Percentiles rank a stretch among this genome's conserved stretches.
phyloP scores from a whole-genome alignment of 2,888 invertebrate species.

The Notocelia uddmanniana region DNA sequence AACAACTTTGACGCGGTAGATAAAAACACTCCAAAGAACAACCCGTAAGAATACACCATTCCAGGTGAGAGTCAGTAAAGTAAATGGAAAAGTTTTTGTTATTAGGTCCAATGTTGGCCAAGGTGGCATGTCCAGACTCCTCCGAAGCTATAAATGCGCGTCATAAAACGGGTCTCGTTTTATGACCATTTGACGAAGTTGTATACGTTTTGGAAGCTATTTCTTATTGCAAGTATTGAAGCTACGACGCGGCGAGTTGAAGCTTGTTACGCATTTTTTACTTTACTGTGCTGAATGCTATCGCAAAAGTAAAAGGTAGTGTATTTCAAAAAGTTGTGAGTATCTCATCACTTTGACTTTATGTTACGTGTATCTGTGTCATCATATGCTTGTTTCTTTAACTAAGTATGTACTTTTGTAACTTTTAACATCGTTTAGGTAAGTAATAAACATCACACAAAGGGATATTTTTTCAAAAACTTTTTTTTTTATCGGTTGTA shows the following conservation, averaged over 20 bases:
- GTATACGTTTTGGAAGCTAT: constrained; percentile 81
- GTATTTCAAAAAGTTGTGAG: neutral
- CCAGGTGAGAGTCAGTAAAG: constrained; percentile 24
- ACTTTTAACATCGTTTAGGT: neutral
- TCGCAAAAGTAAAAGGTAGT: neutral
- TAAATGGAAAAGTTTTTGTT: constrained; percentile 49
- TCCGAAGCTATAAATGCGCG: constrained; percentile 81
- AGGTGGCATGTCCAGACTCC: constrained; percentile 72
- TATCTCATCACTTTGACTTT: neutral
- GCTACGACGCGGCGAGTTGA: constrained; percentile 4
- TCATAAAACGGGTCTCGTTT: constrained; percentile 83
- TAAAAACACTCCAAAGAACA: constrained; percentile 3
- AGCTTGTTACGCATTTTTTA: constrained; percentile 28
- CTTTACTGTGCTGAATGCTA: constrained; percentile 13
- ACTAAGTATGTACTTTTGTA: neutral
- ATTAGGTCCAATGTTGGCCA: constrained; percentile 57
- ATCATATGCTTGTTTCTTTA: neutral
- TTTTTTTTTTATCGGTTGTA: neutral
- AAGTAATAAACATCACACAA: too few relatives aligned
- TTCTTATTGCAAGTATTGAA: constrained; percentile 66
- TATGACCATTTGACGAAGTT: constrained; percentile 84
- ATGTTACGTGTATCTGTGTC: neutral
- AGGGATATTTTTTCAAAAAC: neutral
- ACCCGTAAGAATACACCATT: constrained; percentile 29
- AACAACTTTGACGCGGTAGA: constrained; percentile 14